Base-by-base conservation (phyloP, 1,140 invertebrate genomes). In the Brachystomella parvula region DNA sequence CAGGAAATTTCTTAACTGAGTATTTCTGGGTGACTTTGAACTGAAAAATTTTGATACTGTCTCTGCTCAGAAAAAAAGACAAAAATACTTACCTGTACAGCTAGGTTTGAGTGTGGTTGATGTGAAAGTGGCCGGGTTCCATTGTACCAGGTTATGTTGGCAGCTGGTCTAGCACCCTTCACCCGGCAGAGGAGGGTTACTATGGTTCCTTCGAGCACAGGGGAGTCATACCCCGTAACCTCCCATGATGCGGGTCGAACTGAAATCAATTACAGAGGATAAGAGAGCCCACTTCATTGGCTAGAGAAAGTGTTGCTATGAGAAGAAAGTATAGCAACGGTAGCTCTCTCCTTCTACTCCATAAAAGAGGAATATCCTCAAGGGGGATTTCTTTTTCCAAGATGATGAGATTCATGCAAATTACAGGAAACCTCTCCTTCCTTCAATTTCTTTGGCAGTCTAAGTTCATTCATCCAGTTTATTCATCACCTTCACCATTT, bases 131-230 rank as follows among this genome's bases (percentile, higher is more conserved):
- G 24, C 29, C 83, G 74, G 0, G 88, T 86, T 12, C 85, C 83
- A 74, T 92, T 92, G 79, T 83, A 89, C 90, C 90, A 94, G 33
- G 87, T 86, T 47, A 93, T 81, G 72, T 85, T 86, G 1, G 90
- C 90, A 0, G 89, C 83, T 1, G 91, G 92, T 47, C 87, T 81
- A 0, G 90, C 90, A 0, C 88, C 89, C 39, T 82, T 81, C 1
- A 90, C 84, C 29, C 82, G 80, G 76, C 92, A 94, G 74, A 85
- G 82, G 30, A 94, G 81, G 26, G 86, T 82, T 24, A 93, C 86
- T 68, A 85, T 84, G 15, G 84, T 86, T 26, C 89, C 90, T 74
- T 90, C 86, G 3, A 87, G 83, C 9, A 87, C 87, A 73, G 90
- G 86, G 63, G 83, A 82, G 19, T 86, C 83, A 24, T 87, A 84